phyloP scores from a whole-genome alignment of 2,113 vertebrate species.

The Pelvicachromis taeniatus region DNA sequence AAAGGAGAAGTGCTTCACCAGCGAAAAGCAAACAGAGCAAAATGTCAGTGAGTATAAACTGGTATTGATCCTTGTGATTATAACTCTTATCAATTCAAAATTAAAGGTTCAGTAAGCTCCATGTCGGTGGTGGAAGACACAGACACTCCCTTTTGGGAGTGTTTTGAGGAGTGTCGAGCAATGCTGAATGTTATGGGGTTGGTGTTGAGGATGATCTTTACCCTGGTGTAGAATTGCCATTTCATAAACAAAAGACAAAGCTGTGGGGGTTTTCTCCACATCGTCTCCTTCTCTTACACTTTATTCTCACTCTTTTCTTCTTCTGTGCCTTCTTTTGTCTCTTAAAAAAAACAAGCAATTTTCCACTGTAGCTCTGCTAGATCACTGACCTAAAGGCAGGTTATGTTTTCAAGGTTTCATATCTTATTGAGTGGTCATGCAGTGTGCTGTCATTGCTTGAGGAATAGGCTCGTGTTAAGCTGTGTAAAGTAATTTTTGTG shows the following conservation, averaged over 20 bases:
- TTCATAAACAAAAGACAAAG: background rate
- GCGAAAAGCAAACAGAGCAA: conserved; percentile 26
- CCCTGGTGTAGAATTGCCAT: background rate
- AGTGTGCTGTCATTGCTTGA: background rate
- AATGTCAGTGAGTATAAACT: conserved; percentile 36
- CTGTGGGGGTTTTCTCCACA: background rate
- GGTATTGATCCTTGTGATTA: conserved; percentile 60
- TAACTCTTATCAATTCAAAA: conserved; percentile 43
- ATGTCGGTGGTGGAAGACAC: background rate
- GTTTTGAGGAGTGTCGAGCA: background rate
- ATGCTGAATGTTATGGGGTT: background rate
- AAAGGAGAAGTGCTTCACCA: conserved; percentile 45
- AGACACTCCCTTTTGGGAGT: background rate
- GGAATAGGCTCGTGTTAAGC: background rate
- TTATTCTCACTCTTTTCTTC: background rate
- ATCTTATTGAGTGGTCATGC: background rate
- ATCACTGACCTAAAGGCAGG: conserved; percentile 10
- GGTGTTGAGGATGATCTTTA: background rate
- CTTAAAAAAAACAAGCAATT: background rate
- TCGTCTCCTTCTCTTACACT: background rate
- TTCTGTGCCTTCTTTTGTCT: background rate
- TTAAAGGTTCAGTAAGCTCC: conserved; percentile 27
- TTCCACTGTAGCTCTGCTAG: background rate
- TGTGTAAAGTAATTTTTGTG: conserved; percentile 3
- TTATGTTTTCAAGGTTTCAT: conserved; percentile 18